phyloP scores from a whole-genome alignment of 2,888 invertebrate genomes.

The Lottia scabra region DNA sequence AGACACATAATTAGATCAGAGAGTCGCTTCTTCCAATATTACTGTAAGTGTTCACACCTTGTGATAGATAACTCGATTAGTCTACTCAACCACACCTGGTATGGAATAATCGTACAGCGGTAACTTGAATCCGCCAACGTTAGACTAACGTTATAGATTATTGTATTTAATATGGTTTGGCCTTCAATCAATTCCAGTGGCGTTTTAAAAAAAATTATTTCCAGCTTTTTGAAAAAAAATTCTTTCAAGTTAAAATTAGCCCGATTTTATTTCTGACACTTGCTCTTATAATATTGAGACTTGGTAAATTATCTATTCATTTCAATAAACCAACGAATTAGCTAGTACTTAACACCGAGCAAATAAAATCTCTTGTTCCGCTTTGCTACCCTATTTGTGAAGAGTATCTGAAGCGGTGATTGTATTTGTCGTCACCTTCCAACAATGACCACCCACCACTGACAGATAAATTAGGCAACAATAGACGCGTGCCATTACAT shows the following conservation, averaged over 20 bases:
- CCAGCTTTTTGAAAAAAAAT: too few relatives aligned
- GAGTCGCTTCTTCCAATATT: constrained; percentile 42
- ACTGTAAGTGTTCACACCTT: constrained; percentile 50
- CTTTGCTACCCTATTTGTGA: neutral
- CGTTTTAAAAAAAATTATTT: too few relatives aligned
- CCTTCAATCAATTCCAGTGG: too few relatives aligned
- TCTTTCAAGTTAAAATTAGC: too few relatives aligned
- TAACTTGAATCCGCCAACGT: too few relatives aligned
- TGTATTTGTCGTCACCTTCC: neutral
- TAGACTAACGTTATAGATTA: too few relatives aligned
- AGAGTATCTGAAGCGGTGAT: neutral
- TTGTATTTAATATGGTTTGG: too few relatives aligned
- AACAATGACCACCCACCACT: neutral
- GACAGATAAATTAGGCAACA: constrained; percentile 3
- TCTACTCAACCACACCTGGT: neutral
- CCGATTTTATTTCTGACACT: too few relatives aligned
- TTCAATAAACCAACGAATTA: neutral
- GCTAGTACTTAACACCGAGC: neutral
- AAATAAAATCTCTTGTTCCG: neutral
- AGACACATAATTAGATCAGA: constrained; percentile 47
- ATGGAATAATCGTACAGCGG: neutral
- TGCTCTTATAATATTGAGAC: too few relatives aligned
- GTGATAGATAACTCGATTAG: constrained; percentile 45
- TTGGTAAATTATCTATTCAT: neutral
- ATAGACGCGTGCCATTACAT: constrained; percentile 1